phyloP scores from a whole-genome alignment of 1,140 invertebrate genomes.

The Formica exsecta region DNA sequence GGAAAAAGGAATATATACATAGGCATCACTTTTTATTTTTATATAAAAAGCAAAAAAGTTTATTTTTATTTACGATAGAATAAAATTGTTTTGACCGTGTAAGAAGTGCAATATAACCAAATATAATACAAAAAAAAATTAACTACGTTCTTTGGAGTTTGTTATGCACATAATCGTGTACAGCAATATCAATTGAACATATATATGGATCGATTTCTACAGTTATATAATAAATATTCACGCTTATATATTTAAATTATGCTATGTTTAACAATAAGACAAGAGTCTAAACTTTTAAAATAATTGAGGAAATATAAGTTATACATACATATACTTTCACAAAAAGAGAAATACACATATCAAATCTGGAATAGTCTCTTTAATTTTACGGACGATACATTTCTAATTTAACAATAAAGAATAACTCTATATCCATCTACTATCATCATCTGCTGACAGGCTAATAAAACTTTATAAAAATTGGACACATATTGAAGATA shows the following conservation, averaged over 20 bases:
- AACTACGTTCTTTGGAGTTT: conserved; percentile 12
- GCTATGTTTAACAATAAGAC: neutral
- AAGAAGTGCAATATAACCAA: conserved; percentile 10
- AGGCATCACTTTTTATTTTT: conserved; percentile 44
- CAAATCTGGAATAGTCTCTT: conserved; percentile 19
- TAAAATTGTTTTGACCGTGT: conserved; percentile 50
- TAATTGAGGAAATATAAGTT: neutral
- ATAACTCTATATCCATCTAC: neutral
- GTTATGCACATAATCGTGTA: conserved; percentile 38
- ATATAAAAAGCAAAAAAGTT: conserved; percentile 54
- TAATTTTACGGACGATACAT: conserved; percentile 8
- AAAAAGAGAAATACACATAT: conserved; percentile 6
- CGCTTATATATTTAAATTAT: conserved; percentile 27
- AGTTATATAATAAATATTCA: conserved; percentile 29
- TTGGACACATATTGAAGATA: conserved; percentile 15
- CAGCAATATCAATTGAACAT: conserved; percentile 25
- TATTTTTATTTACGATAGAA: conserved; percentile 37
- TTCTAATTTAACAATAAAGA: conserved; percentile 43
- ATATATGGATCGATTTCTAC: conserved; percentile 30
- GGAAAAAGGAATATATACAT: conserved; percentile 36
- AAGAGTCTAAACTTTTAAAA: neutral
- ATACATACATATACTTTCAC: conserved; percentile 4
- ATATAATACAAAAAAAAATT: conserved; percentile 43
- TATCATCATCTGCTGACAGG: neutral
- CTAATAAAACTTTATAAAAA: conserved; percentile 40